Base-by-base conservation (phyloP, 2,888 invertebrate species). In the Philaethria dido region DNA sequence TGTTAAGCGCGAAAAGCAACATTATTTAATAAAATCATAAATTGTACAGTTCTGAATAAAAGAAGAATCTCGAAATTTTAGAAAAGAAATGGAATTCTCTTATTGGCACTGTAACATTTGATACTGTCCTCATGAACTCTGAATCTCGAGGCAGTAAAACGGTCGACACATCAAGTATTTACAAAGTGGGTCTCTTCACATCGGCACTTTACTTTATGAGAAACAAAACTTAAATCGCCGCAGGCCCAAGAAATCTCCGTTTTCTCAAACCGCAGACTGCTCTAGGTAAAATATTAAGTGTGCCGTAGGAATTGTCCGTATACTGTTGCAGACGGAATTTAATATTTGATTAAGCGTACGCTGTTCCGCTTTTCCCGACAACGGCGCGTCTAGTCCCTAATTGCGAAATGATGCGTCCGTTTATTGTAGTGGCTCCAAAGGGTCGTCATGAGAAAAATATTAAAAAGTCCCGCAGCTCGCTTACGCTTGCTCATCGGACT, bases 271-370 rank as follows among this genome's bases (percentile, higher is more conserved):
- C 88, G 81, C 88, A 89, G 87, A 87, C 86, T 81, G 85, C 86
- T 89, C 87, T 86, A 81, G 83, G 83, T 90, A 82, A 91, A 90
- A 91, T 92, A 91, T 92, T 91, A 88, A 90, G 87, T 82, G 82
- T 82, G 80, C 80, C 61, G 83, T 83, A 80, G 85, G 85, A 88
- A 88, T 89, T 86, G 85, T 82, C 80, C 82, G 74, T 77, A 81
- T 79, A 77, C 81, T 74, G 80, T 78, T 77, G 80, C 81, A 78
- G 80, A 78, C 80, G 73, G 73, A 73, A 74, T 84, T 90, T 86
- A 89, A 90, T 91, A 89, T 86, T 89, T 86, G 82, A 89, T 88
- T 83, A 84, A 83, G 80, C 82, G 80, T 81, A 74, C 75, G 62
- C 39, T 55, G 47, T 60, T 55, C 36, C 36, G 52, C 39, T 62